phyloP scores from a whole-genome alignment of 2,888 invertebrate genomes.

The Uloborus plumipes region DNA sequence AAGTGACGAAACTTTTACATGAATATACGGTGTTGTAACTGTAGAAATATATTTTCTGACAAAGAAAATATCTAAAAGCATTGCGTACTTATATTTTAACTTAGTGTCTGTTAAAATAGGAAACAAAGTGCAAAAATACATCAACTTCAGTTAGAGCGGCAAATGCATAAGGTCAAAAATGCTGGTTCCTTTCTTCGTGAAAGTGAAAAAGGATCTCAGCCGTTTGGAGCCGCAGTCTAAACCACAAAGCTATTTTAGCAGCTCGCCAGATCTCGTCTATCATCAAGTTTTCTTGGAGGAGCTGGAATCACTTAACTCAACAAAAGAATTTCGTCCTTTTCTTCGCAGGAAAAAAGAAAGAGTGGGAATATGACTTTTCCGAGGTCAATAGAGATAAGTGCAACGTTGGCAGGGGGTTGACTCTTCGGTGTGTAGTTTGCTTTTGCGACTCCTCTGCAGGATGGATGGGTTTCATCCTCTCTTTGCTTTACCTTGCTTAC shows the following conservation, averaged over 20 bases:
- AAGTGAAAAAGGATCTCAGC: conserved; percentile 1
- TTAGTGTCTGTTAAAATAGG: too few relatives aligned
- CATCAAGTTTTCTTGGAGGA: conserved; percentile 13
- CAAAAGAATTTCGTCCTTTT: conserved; percentile 8
- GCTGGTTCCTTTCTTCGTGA: neutral
- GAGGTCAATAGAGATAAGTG: conserved; percentile 19
- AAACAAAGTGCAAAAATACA: too few relatives aligned
- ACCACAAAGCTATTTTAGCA: conserved; percentile 11
- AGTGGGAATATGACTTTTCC: conserved; percentile 22
- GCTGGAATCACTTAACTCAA: conserved; percentile 31
- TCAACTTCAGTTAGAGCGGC: conserved; percentile 4
- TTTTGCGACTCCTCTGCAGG: neutral
- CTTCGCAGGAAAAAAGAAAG: conserved; percentile 3
- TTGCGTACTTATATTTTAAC: too few relatives aligned
- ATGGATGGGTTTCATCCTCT: neutral
- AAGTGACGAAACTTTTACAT: too few relatives aligned
- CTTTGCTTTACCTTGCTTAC: neutral
- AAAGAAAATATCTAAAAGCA: too few relatives aligned
- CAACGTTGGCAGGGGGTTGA: neutral
- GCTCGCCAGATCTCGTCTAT: conserved; percentile 23
- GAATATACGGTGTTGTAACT: too few relatives aligned
- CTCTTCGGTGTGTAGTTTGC: neutral
- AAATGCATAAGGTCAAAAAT: conserved; percentile 5
- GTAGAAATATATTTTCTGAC: too few relatives aligned
- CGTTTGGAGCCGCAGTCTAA: neutral